Conservation (phyloP, 1,140 invertebrate species). For the Meloidogyne hapla region DNA sequence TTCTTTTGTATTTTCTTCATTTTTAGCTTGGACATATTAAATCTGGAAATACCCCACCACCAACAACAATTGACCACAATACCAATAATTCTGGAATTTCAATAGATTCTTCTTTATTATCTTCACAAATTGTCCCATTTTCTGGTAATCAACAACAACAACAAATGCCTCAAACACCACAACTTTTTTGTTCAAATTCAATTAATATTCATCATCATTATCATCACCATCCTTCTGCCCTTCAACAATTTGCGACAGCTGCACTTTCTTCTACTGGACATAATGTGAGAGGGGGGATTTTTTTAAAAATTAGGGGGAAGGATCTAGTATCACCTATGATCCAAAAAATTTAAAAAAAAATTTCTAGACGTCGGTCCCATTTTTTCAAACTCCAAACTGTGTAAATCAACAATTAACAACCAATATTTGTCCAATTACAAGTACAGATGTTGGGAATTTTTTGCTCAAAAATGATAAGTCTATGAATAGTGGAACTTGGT, state of each 20-base stretch:
- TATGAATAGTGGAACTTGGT: neutral
- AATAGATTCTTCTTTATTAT: neutral
- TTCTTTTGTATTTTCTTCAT: too few relatives aligned
- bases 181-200: constrained; percentile 13
- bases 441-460: neutral
- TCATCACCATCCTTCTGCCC: neutral
- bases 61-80: neutral
- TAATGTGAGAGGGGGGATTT: neutral
- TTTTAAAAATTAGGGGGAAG: too few relatives aligned
- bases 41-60: neutral
- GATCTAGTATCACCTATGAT: too few relatives aligned
- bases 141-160: neutral
- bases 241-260: neutral
- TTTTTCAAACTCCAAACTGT: neutral
- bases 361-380: neutral
- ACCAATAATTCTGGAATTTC: neutral
- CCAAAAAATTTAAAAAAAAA: too few relatives aligned
- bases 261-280: neutral
- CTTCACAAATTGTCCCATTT: neutral
- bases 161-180: neutral
- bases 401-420: neutral
- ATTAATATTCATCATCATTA: constrained; percentile 24
- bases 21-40: neutral
- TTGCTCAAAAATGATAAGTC: neutral
- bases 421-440: neutral